Evolutionary conservation across 2,888 invertebrate species (phyloP).

Genomic region (Ceraclea dissimilis): DNA sequence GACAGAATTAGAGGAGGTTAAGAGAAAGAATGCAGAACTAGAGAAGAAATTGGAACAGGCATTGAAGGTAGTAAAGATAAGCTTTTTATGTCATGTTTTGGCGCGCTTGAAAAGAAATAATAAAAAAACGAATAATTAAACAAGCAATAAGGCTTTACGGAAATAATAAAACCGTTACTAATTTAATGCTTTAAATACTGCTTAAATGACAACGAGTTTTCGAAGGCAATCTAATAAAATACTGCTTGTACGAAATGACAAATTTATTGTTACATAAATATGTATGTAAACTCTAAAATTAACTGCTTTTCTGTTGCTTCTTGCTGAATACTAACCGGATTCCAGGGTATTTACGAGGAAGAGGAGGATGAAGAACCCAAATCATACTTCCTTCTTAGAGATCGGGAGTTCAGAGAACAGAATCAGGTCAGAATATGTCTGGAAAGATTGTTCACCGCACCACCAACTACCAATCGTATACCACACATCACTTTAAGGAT

Average conservation of each 20-base stretch:
- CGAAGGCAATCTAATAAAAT: no score
- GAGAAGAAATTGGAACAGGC: slow-evolving; percentile 70
- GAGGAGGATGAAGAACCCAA: slow-evolving; percentile 36
- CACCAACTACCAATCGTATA: background rate
- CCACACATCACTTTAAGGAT: background rate
- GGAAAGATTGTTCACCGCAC: no score
- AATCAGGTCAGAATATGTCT: slow-evolving; percentile 19
- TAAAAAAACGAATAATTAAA: background rate
- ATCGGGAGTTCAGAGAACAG: slow-evolving; percentile 43
- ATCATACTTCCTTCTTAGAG: slow-evolving; percentile 44
- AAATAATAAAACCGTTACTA: no score
- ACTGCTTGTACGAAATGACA: no score
- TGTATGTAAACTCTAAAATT: no score
- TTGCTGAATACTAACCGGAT: slow-evolving; percentile 7
- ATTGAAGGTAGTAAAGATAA: slow-evolving; percentile 43
- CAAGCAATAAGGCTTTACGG: background rate
- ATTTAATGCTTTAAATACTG: no score
- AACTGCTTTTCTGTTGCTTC: background rate
- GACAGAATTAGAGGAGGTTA: slow-evolving; percentile 72
- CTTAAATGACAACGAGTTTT: no score
- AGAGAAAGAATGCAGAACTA: slow-evolving; percentile 65
- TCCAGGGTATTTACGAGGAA: slow-evolving; percentile 18
- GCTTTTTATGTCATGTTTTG: background rate
- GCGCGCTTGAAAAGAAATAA: background rate
- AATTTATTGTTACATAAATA: no score